Base-by-base conservation (phyloP, 2,888 invertebrate species). In the Pherbina coryleti region DNA sequence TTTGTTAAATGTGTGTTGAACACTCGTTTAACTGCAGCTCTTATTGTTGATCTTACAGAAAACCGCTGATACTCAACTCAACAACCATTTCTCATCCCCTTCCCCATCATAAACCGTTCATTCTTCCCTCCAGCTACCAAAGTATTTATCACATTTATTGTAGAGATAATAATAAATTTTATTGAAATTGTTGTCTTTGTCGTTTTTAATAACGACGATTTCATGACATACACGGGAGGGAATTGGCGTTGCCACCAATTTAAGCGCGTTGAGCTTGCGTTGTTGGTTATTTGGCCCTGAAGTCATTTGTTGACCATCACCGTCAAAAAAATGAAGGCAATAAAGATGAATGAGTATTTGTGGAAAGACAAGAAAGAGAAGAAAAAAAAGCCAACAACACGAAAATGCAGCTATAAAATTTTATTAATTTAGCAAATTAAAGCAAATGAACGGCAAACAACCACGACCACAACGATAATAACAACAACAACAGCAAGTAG, bases 391-490 rank as follows among this genome's bases (percentile, higher is more conserved):
- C n/a, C 14, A 17, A 31, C 31, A 9, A 49, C 11, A 31, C 2
- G 3, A 66, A 66, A 34, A 34, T 14, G 28, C 14, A 37, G 7
- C 19, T n/a, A 49, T 67, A 34, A 37, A 37, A 22, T 49, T 67
- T 37, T 67, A 49, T 67, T 67, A 67, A 67, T 25, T 25, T 49
- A 67, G 19, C 67, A 67, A 25, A 64, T 64, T 14, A 64, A 44
- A 44, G 44, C 44, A n/a, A 55, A 55, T 22, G 55, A 55, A n/a
- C 55, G 19, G 22, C 55, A 22, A 55, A n/a, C 1, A 55, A 4
- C 19, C 9, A 14, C 55, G 14, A 19, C 55, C 1, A 64, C 49
- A 25, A 49, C 67, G n/a, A n/a, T n/a, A n/a, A n/a, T n/a, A 49
- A 22, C 44, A 37, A 49, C 37, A 22, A 49, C 7, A 19, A 22